These are phyloP conservation scores for Dipodomys stephensi DNA, from an alignment of 2,113 vertebrate species.

Conservation along the genomic window DNA sequence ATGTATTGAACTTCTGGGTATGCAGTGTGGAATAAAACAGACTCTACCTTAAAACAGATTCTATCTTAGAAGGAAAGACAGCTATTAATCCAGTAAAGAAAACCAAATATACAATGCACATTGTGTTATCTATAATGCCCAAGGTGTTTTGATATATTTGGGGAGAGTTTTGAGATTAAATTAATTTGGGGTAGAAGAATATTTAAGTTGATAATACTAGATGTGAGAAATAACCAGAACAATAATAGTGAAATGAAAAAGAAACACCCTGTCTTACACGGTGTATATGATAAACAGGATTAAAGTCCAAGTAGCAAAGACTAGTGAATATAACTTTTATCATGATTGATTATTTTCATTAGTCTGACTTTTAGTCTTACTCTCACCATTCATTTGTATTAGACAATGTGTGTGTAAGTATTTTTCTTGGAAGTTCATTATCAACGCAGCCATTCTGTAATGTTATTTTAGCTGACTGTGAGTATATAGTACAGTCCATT, in stretches of 20 bases:
- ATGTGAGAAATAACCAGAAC: not conserved
- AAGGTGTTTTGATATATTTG: not conserved
- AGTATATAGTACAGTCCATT: not conserved
- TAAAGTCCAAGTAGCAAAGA: not conserved
- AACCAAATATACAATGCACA: not conserved
- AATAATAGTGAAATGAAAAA: not conserved
- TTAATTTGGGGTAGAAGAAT: slow-evolving; percentile 7
- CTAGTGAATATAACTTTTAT: not conserved
- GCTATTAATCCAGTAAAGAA: not conserved
- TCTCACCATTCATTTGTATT: not conserved
- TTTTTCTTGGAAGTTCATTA: slow-evolving; percentile 27
- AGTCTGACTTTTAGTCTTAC: not conserved
- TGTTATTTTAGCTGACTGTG: slow-evolving; percentile 15
- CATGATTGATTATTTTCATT: not conserved
- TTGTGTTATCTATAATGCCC: not conserved
- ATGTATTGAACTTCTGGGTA: not conserved
- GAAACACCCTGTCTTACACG: not conserved
- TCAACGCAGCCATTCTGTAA: not conserved
- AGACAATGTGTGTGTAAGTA: not conserved
- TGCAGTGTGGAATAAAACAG: not conserved
- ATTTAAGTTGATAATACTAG: not conserved
- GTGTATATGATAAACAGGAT: not conserved
- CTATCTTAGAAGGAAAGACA: not conserved
- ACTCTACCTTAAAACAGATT: not conserved
- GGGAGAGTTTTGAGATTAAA: not conserved